phyloP scores from a whole-genome alignment of 2,888 invertebrate species.

The Meandrusa payeni region DNA sequence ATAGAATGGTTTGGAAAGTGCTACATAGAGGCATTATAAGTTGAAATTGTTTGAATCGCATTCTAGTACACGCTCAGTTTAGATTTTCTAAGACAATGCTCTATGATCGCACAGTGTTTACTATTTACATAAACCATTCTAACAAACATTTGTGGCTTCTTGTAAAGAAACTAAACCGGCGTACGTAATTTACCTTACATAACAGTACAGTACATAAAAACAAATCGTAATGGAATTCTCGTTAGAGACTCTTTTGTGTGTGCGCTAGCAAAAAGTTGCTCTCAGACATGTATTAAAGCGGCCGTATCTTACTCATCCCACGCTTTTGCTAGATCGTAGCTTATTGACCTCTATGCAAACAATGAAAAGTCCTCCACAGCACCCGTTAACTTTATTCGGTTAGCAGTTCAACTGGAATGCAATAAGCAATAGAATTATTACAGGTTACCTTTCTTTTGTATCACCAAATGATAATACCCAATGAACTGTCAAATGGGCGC shows the following conservation, averaged over 20 bases:
- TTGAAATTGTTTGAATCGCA: not conserved
- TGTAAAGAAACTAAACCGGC: constrained; percentile 28
- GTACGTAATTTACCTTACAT: constrained; percentile 30
- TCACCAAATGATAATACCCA: too few species aligned
- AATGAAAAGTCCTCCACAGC: constrained; percentile 29
- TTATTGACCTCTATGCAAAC: constrained; percentile 50
- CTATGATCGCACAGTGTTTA: constrained; percentile 4
- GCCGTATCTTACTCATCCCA: constrained; percentile 53
- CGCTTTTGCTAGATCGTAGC: constrained; percentile 50
- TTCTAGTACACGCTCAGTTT: constrained; percentile 2
- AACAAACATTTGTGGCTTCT: constrained; percentile 8
- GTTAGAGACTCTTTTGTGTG: constrained; percentile 34
- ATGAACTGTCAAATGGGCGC: not conserved
- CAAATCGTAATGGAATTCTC: constrained; percentile 39
- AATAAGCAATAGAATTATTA: constrained; percentile 9
- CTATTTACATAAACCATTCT: constrained; percentile 7
- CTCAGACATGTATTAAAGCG: constrained; percentile 39
- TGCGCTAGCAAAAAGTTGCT: constrained; percentile 39
- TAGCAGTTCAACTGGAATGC: constrained; percentile 4
- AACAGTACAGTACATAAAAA: constrained; percentile 37
- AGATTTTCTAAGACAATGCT: constrained; percentile 6
- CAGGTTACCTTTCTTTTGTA: constrained; percentile 1
- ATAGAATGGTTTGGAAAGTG: constrained; percentile 24
- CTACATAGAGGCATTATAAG: not conserved
- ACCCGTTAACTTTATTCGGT: constrained; percentile 17